Conservation (phyloP, 2,797 vertebrate species). For the Dermochelys coriacea region DNA sequence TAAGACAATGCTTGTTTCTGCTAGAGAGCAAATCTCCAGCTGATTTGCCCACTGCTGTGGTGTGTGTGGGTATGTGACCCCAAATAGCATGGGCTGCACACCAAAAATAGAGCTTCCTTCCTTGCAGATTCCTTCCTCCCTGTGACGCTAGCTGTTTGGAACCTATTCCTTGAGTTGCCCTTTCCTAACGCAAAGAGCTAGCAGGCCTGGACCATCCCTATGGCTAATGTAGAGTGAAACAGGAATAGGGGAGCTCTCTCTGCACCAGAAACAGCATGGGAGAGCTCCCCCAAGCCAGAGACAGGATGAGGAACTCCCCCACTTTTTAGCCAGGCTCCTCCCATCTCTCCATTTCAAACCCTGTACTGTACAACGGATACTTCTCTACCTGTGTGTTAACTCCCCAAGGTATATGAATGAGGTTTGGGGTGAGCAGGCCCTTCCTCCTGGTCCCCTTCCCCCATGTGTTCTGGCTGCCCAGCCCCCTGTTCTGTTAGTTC, state of each 20-base stretch:
- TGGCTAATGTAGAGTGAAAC: background rate
- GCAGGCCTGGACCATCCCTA: background rate
- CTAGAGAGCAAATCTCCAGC: background rate
- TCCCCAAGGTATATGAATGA: background rate
- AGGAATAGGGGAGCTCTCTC: background rate
- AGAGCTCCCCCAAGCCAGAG: background rate
- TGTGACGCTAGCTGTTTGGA: background rate
- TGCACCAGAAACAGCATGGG: background rate
- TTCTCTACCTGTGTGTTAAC: background rate
- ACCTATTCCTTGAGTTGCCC: background rate
- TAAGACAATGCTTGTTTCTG: constrained; percentile 72
- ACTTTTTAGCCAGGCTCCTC: background rate
- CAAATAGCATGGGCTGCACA: background rate
- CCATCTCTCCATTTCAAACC: background rate
- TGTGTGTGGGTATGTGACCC: background rate
- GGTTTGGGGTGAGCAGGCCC: background rate
- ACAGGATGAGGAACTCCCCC: background rate
- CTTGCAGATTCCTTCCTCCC: background rate
- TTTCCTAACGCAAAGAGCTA: background rate
- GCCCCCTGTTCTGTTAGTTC: background rate
- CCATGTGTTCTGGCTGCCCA: background rate
- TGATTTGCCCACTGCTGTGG: background rate
- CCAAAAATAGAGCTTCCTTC: background rate
- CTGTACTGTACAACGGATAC: background rate
- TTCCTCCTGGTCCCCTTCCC: background rate